Percentiles rank a stretch among this genome's conserved stretches.
phyloP scores from a whole-genome alignment of 2,888 invertebrate species.

The Lasioglossum villosulum region DNA sequence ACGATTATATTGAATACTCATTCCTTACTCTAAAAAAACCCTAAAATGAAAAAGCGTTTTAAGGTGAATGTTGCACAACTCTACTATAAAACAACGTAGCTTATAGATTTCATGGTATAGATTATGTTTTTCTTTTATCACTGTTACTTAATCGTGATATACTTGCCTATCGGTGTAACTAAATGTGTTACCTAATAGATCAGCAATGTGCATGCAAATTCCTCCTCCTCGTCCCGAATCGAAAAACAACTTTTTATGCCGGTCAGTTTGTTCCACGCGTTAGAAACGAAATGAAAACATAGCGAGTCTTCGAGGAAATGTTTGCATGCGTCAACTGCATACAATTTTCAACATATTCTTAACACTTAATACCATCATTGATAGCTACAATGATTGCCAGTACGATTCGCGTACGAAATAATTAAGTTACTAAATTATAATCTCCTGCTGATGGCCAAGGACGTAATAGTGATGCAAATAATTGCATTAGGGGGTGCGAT shows the following conservation, averaged over 20 bases:
- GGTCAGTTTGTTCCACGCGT: neutral
- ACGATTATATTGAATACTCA: neutral
- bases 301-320: neutral
- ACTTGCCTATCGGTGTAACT: neutral
- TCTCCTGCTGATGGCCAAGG: neutral
- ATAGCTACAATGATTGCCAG: neutral
- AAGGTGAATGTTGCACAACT: neutral
- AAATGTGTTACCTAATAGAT: neutral
- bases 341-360: neutral
- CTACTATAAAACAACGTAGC: neutral
- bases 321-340: neutral
- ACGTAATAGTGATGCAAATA: neutral
- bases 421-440: neutral
- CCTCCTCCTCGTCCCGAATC: neutral
- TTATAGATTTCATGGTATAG: neutral
- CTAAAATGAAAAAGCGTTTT: neutral
- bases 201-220: neutral
- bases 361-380: neutral
- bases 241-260: neutral
- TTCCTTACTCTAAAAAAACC: neutral
- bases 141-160: neutral
- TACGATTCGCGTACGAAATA: neutral
- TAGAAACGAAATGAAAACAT: neutral
- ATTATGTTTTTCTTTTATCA: neutral
- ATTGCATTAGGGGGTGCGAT: too few species aligned